Conservation (phyloP, 2,888 invertebrate genomes). For the Disparrhopalites patrizii region DNA sequence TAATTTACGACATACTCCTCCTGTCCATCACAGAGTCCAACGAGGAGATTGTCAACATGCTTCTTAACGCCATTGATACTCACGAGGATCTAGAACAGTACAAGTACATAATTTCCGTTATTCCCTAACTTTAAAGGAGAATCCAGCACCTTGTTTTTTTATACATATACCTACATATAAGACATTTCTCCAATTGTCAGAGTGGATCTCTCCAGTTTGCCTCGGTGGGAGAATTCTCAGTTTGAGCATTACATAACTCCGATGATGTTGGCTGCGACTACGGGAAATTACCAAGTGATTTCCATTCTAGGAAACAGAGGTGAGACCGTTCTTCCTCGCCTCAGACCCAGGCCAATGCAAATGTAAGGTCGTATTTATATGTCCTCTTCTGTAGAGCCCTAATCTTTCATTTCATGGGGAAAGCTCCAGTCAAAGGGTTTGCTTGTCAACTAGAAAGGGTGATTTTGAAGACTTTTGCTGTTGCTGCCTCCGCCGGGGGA, state of each 20-base stretch:
- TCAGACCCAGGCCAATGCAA: too few relatives aligned
- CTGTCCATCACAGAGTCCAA: slow-evolving; percentile 10
- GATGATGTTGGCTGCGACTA: slow-evolving; percentile 19
- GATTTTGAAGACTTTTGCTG: background rate
- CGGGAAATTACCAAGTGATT: slow-evolving; percentile 19
- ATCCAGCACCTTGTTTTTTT: too few relatives aligned
- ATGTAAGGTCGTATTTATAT: background rate
- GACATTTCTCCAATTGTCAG: too few relatives aligned
- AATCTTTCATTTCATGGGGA: too few relatives aligned
- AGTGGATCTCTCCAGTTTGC: background rate
- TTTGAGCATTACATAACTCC: slow-evolving; percentile 25
- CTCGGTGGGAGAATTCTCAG: slow-evolving; percentile 17
- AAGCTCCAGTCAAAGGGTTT: too few relatives aligned
- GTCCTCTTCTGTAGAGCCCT: too few relatives aligned
- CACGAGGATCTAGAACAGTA: background rate
- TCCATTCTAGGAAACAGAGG: background rate
- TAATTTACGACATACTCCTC: slow-evolving; percentile 11
- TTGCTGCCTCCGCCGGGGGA: background rate
- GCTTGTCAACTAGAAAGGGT: background rate
- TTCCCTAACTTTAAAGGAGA: too few relatives aligned
- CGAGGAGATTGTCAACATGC: background rate
- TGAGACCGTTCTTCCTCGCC: background rate
- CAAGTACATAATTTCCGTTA: too few relatives aligned
- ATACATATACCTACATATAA: too few relatives aligned
- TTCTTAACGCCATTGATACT: background rate